Percentiles rank a stretch among this genome's conserved stretches.
These are phyloP conservation scores for Cantharis lateralis DNA, from an alignment of 2,888 invertebrate species.

Conservation along the genomic window DNA sequence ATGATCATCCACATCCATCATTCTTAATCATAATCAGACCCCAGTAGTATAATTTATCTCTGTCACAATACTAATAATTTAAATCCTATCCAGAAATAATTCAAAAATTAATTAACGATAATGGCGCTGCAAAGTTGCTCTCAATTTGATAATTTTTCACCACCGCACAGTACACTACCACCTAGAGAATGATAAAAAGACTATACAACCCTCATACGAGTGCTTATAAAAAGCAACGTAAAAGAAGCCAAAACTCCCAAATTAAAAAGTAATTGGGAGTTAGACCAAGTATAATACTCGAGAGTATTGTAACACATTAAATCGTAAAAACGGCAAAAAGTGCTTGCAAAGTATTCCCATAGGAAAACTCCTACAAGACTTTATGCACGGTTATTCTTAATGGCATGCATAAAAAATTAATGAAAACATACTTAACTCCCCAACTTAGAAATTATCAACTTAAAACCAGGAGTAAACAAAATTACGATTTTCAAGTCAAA, in stretches of 20 bases:
- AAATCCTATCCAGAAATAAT: background rate
- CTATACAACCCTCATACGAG: background rate
- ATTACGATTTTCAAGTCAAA: background rate
- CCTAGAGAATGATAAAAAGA: conserved; percentile 18
- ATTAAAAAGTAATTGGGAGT: conserved; percentile 30
- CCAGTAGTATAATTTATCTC: background rate
- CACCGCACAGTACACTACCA: background rate
- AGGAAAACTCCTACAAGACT: conserved; percentile 11
- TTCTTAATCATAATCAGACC: conserved; percentile 5
- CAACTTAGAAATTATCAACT: conserved; percentile 1
- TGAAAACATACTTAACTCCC: conserved; percentile 17
- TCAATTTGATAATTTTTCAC: background rate
- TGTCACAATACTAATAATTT: background rate
- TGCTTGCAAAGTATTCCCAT: conserved; percentile 19
- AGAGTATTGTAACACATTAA: conserved; percentile 20
- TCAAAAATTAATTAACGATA: background rate
- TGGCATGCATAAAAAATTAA: conserved; percentile 17
- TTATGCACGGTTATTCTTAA: conserved; percentile 21
- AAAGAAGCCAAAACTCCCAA: conserved; percentile 22
- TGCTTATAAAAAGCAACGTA: conserved; percentile 3
- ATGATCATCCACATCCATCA: background rate
- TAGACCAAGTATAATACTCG: conserved; percentile 16
- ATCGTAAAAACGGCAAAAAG: conserved; percentile 25
- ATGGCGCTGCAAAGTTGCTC: background rate
- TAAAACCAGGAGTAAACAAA: background rate